Evolutionary conservation across 2,113 vertebrate species (phyloP), one percentile per base, ranked within the genome.

Genomic region (Dicentrarchus labrax): DNA sequence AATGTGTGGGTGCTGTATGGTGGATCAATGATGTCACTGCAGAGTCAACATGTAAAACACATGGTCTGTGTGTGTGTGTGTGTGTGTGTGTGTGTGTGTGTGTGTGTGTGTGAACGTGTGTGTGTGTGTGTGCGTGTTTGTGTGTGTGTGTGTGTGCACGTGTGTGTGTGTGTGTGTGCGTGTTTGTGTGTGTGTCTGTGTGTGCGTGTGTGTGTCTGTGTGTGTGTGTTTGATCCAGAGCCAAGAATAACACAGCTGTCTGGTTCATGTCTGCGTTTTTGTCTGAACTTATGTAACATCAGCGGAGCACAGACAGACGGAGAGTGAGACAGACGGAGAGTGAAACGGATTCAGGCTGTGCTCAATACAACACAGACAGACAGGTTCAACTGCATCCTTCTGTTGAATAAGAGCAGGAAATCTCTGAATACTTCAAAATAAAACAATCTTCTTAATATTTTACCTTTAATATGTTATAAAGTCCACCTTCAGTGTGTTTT

Each of bases 201-300:
- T 50, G 56, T 56, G 43, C 1, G 30, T 65, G 30, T 82, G 6
- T 6, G 38, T 53, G 69, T 59, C 41, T 53, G 7, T 75, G 54
- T 12, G 24, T 71, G 56, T 47, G 66, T 16, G 56, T 87, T 66
- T 87, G 76, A 83, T 80, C 39, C 24, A 1, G 38, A 80, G 76
- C 85, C 85, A 67, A 61, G 53, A 83, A 83, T 80, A 87, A 76
- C 76, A 65, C 85, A 83, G 76, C 85, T 80, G 85, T 87, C 80
- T 87, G 76, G 2, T 72, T 39, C 70, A 54, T 54, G 85, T 87
- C 78, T 84, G 82, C 39, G 15, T 30, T 78, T 67, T 67, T 16
- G 82, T 69, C 78, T 79, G 51, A 75, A 83, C 70, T 86, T 75
- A 86, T 22, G 65, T 82, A 85, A 39, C 78, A 45, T 62, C 60